Percentiles rank a stretch among this genome's conserved stretches.
phyloP scores from a whole-genome alignment of 2,113 vertebrate genomes.

The Lagopus leucura region DNA sequence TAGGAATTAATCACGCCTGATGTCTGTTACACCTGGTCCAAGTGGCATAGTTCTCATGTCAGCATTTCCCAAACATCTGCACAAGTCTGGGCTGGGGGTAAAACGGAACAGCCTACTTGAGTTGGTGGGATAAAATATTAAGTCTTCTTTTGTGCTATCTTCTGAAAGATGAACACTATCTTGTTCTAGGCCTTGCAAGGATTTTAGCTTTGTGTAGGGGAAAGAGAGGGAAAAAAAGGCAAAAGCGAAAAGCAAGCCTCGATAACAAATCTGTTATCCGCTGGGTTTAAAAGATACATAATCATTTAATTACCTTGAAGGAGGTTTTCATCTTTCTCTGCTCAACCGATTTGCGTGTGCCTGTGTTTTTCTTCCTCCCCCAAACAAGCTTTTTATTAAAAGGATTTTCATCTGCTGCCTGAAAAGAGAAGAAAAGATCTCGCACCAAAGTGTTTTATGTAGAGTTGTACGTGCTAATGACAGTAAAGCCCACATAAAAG shows the following conservation, averaged over 20 bases:
- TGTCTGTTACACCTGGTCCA: not conserved
- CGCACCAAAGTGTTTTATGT: constrained; percentile 27
- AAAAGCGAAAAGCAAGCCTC: constrained; percentile 30
- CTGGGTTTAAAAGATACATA: constrained; percentile 60
- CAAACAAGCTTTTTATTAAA: constrained; percentile 65
- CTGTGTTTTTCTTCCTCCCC: constrained; percentile 51
- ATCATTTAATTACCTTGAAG: constrained; percentile 77
- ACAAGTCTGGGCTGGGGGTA: not conserved
- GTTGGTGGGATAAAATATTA: constrained; percentile 35
- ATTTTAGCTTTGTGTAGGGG: constrained; percentile 1
- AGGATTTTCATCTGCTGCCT: constrained; percentile 57
- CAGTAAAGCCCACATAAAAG: constrained; percentile 67
- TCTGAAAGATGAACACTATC: constrained; percentile 29
- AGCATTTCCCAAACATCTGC: not conserved
- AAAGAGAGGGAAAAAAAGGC: not conserved
- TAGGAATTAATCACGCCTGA: not conserved
- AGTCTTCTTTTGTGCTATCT: not conserved
- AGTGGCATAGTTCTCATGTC: not conserved
- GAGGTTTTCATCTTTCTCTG: constrained; percentile 65
- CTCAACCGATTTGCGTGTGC: constrained; percentile 21
- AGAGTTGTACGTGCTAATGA: constrained; percentile 48
- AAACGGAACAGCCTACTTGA: not conserved
- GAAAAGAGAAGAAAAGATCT: constrained; percentile 58
- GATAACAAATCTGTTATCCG: constrained; percentile 62
- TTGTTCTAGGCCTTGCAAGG: constrained; percentile 26